Conservation (phyloP, 1,140 invertebrate species). For the Bombus turneri region DNA sequence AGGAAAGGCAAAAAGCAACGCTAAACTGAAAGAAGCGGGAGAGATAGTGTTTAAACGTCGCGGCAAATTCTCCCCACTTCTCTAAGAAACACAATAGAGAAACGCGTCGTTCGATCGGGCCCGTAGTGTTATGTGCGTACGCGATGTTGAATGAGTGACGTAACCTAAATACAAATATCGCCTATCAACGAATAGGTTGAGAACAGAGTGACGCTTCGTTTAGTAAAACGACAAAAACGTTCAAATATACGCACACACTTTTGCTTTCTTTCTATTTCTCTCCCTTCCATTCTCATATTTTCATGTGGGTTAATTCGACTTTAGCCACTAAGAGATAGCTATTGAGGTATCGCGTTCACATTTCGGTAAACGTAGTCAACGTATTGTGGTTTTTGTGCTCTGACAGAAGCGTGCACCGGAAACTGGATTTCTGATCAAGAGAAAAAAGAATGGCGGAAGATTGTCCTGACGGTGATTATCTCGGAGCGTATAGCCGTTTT, state of each 20-base stretch:
- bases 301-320: constrained; percentile 3
- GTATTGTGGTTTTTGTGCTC: constrained; percentile 19
- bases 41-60: constrained; percentile 54
- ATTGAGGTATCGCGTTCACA: background rate
- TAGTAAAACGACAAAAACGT: background rate
- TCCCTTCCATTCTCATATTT: constrained; percentile 20
- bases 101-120: constrained; percentile 33
- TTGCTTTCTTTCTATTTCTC: constrained; percentile 8
- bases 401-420: background rate
- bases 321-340: background rate
- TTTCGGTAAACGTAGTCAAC: background rate
- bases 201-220: background rate
- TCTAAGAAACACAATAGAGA: constrained; percentile 2
- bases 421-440: background rate
- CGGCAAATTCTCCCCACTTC: constrained; percentile 38
- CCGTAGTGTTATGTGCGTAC: constrained; percentile 45
- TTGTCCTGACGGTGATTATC: constrained; percentile 85
- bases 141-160: constrained; percentile 67
- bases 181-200: constrained; percentile 19
- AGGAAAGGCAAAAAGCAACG: constrained; percentile 36
- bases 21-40: constrained; percentile 40
- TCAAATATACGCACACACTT: background rate
- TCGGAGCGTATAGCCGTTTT: constrained; percentile 86
- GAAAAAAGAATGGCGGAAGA: constrained; percentile 66
- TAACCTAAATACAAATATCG: constrained; percentile 64